These are phyloP conservation scores for Disparrhopalites patrizii DNA, from an alignment of 2,888 invertebrate genomes.

Conservation along the genomic window DNA sequence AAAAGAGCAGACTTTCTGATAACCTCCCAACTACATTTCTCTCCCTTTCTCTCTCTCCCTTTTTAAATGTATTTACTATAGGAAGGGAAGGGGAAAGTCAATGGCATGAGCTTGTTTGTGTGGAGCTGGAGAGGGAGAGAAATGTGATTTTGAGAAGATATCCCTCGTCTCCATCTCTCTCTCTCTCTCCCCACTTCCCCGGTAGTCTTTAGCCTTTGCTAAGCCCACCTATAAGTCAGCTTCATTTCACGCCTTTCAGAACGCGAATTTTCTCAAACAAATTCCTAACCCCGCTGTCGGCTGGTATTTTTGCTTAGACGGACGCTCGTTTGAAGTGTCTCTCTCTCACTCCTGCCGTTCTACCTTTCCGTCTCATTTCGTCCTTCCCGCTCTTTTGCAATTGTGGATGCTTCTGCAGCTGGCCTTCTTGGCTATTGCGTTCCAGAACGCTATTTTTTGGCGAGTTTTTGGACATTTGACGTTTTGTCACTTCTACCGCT, in stretches of 20 bases:
- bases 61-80: background rate
- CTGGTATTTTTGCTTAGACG: background rate
- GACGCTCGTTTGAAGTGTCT: background rate
- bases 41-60: background rate
- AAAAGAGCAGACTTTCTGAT: background rate
- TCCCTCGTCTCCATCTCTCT: background rate
- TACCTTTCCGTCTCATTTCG: background rate
- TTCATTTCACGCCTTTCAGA: constrained; percentile 39
- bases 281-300: constrained; percentile 10
- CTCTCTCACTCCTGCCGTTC: background rate
- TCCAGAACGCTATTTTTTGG: no score
- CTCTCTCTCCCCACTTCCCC: background rate
- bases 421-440: background rate
- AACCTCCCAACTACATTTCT: background rate
- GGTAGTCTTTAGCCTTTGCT: background rate
- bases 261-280: constrained; percentile 31
- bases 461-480: no score
- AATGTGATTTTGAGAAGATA: background rate
- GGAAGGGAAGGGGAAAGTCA: no score
- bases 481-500: no score
- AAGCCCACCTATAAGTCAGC: constrained; percentile 36
- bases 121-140: no score
- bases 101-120: background rate
- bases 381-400: background rate
- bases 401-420: background rate